Evolutionary conservation across 1,140 invertebrate species (phyloP), one percentile per base, ranked within the genome.

Genomic region (Lepidurus apus): DNA sequence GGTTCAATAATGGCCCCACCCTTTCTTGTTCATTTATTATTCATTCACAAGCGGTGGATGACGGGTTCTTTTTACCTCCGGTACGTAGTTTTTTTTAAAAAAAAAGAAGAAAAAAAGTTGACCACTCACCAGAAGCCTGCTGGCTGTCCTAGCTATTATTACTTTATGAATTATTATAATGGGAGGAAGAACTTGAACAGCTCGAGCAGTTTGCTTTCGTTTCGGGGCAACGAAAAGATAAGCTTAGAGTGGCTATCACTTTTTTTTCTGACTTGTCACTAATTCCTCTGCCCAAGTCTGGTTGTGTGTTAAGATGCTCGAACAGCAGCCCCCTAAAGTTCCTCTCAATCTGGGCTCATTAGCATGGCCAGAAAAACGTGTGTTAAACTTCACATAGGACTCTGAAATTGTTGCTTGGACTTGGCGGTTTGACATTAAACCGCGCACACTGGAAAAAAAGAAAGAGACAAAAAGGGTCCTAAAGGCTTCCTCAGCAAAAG

Each of bases 21-120:
- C 53, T 65, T 65, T 10, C 53, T 11, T 65, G 53, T n/a, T 65
- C 53, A 65, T 65, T 65, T 65, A 65, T 65, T 65, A 65, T 65
- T 65, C 53, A 65, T 65, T 65, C 53, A 65, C 9, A 65, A 65
- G 53, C 53, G 53, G 21, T 65, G 53, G 53, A 11, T 65, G 53
- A 65, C 53, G 53, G 53, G 53, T 65, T 65, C 53, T 17, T 17
- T 65, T 65, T 7, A 21, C 53, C 21, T 21, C 53, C 13, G 17
- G 53, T 10, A 13, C 17, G 13, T 65, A 65, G 7, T 65, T 34
- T 34, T 34, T 34, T 34, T 34, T 34, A 2, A 2, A 65, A 65
- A 65, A 65, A 65, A 65, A 21, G 2, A 65, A 65, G 5, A 21
- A 65, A 65, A 65, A 65, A 65, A 47, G 45, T 13, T n/a, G 53